phyloP scores from a whole-genome alignment of 2,113 vertebrate species.

The Microtus richardsoni region DNA sequence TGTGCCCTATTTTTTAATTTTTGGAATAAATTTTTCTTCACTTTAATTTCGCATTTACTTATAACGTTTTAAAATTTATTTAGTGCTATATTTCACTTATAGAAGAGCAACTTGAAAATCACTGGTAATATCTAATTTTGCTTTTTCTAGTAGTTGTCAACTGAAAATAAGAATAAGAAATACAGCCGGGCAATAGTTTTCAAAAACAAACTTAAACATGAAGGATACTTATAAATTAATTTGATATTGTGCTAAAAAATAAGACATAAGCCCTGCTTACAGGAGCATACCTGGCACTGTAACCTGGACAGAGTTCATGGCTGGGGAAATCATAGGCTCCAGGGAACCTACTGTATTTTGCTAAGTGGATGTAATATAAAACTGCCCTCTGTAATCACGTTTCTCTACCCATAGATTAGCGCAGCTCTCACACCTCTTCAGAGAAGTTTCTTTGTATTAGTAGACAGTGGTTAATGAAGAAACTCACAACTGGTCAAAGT shows the following conservation, averaged over 20 bases:
- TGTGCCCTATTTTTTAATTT: background rate
- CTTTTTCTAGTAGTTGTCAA: constrained; percentile 20
- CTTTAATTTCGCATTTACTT: constrained; percentile 39
- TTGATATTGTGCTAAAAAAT: constrained; percentile 18
- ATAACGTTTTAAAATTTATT: constrained; percentile 9
- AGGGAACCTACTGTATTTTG: background rate
- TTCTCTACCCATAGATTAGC: background rate
- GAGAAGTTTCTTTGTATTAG: background rate
- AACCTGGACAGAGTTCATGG: background rate
- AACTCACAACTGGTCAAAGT: background rate
- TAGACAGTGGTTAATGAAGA: background rate
- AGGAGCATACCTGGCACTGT: background rate
- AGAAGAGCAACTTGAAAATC: constrained; percentile 52
- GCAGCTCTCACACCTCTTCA: background rate
- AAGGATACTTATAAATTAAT: constrained; percentile 18
- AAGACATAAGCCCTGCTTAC: background rate
- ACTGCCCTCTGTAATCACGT: background rate
- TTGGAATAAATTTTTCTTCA: constrained; percentile 43
- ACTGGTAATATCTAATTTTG: constrained; percentile 2
- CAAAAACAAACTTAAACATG: constrained; percentile 11
- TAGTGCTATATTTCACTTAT: background rate
- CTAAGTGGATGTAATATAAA: background rate
- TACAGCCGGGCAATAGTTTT: background rate
- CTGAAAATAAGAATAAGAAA: constrained; percentile 28
- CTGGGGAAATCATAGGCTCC: background rate